These are phyloP conservation scores for Macaria notata DNA, from an alignment of 2,888 invertebrate species.

Conservation along the genomic window DNA sequence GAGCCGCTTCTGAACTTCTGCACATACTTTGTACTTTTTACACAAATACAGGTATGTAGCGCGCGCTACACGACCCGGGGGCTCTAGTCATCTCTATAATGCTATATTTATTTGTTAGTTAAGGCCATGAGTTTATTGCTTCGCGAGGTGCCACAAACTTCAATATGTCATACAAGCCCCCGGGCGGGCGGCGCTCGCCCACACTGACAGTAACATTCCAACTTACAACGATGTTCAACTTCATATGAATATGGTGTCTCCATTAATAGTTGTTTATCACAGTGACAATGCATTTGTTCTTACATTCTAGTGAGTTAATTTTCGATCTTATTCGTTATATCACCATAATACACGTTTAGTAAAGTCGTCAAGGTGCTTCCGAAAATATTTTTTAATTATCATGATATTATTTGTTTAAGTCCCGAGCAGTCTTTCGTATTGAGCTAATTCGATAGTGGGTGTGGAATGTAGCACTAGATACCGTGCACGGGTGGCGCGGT, in stretches of 20 bases:
- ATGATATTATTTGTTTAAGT: constrained; percentile 68
- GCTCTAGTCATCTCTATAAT: constrained; percentile 10
- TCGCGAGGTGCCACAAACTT: constrained; percentile 4
- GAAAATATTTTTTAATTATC: constrained; percentile 70
- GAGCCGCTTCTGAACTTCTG: constrained; percentile 75
- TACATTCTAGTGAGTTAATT: constrained; percentile 79
- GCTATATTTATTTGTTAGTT: constrained; percentile 16
- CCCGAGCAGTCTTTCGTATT: constrained; percentile 77
- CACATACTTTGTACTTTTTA: constrained; percentile 78
- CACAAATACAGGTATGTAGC: constrained; percentile 28
- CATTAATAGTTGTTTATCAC: constrained; percentile 74
- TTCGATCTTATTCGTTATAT: constrained; percentile 76
- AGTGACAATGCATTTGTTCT: constrained; percentile 81
- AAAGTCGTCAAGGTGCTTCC: constrained; percentile 75
- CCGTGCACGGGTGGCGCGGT: neutral
- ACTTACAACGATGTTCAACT: constrained; percentile 36
- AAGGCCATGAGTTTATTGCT: constrained; percentile 31
- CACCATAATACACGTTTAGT: constrained; percentile 76
- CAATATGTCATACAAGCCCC: constrained; percentile 18
- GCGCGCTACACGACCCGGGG: constrained; percentile 41
- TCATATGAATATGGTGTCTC: constrained; percentile 68
- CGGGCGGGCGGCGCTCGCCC: constrained; percentile 46
- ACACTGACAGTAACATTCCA: constrained; percentile 53
- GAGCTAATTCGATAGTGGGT: constrained; percentile 75
- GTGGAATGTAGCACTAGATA: constrained; percentile 65